Conservation (phyloP, 23 tunicate species). For the Botrylloides violaceus region DNA sequence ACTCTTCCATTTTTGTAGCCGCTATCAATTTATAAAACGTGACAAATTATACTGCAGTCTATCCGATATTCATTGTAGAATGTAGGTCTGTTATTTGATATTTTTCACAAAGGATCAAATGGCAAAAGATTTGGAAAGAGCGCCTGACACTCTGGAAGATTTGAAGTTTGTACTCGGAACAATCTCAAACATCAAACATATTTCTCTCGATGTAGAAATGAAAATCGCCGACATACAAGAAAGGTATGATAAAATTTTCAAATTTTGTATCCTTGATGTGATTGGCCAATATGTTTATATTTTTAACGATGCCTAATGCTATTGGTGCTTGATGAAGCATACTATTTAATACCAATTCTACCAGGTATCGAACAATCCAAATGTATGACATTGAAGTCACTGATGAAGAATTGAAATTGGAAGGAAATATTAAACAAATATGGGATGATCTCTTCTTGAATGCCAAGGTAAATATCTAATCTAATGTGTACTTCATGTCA, state of each 20-base stretch:
- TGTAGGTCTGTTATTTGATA: too few relatives aligned
- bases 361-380: constrained; percentile 74
- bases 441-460: constrained; percentile 89
- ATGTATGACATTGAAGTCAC: constrained; percentile 75
- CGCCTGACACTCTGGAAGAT: constrained; percentile 82
- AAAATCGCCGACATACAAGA: constrained; percentile 79
- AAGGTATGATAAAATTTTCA: constrained; percentile 28
- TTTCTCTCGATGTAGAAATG: constrained; percentile 84
- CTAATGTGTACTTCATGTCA: neutral
- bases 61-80: too few relatives aligned
- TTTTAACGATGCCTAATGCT: too few relatives aligned
- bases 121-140: constrained; percentile 42
- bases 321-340: too few relatives aligned
- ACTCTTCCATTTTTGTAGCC: too few relatives aligned
- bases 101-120: constrained; percentile 73
- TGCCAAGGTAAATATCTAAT: constrained; percentile 48
- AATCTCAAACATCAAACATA: constrained; percentile 65
- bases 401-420: constrained; percentile 54
- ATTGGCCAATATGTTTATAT: too few relatives aligned
- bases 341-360: too few relatives aligned
- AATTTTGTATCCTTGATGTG: neutral
- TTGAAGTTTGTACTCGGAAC: constrained; percentile 71
- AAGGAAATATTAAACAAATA: constrained; percentile 57
- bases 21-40: too few relatives aligned
- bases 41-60: too few relatives aligned